phyloP scores from a whole-genome alignment of 1,140 invertebrate genomes.

The Philopotamus ludificatus region DNA sequence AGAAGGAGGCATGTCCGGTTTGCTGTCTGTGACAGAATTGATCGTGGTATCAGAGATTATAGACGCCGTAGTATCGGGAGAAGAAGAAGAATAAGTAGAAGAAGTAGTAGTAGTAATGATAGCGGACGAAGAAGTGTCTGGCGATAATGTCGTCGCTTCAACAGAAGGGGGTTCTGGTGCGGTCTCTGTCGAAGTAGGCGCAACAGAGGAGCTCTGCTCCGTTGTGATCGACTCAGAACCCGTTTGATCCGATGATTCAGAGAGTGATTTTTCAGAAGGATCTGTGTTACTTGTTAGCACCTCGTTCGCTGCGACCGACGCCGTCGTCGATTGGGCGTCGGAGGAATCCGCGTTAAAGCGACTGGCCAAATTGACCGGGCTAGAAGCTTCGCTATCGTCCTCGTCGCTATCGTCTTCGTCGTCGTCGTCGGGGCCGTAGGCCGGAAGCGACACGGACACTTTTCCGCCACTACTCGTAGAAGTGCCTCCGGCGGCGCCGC shows the following conservation, averaged over 20 bases:
- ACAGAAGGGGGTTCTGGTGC: conserved; percentile 3
- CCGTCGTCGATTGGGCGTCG: conserved; percentile 12
- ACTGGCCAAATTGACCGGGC: conserved; percentile 6
- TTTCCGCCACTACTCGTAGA: conserved; percentile 44
- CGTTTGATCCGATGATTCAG: conserved; percentile 10
- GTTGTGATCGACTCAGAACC: not conserved
- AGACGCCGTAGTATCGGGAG: conserved; percentile 13
- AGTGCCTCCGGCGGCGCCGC: conserved; percentile 46
- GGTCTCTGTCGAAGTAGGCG: conserved; percentile 5
- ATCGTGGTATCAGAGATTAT: conserved; percentile 2
- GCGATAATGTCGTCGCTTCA: conserved; percentile 5
- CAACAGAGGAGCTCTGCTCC: not conserved
- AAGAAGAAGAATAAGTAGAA: not conserved
- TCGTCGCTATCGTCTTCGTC: conserved; percentile 50
- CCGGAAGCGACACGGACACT: conserved; percentile 54
- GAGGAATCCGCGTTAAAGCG: conserved; percentile 19
- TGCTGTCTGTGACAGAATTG: conserved; percentile 29
- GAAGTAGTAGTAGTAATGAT: not conserved
- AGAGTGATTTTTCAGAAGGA: conserved; percentile 16
- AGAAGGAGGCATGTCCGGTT: conserved; percentile 46
- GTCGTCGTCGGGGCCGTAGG: conserved; percentile 51
- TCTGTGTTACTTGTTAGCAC: conserved; percentile 37
- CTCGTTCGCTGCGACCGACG: conserved; percentile 29
- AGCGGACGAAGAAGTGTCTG: not conserved
- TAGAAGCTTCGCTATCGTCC: conserved; percentile 17